Base-by-base conservation (phyloP, 2,888 invertebrate genomes). In the Acanthosepion lycidas region DNA sequence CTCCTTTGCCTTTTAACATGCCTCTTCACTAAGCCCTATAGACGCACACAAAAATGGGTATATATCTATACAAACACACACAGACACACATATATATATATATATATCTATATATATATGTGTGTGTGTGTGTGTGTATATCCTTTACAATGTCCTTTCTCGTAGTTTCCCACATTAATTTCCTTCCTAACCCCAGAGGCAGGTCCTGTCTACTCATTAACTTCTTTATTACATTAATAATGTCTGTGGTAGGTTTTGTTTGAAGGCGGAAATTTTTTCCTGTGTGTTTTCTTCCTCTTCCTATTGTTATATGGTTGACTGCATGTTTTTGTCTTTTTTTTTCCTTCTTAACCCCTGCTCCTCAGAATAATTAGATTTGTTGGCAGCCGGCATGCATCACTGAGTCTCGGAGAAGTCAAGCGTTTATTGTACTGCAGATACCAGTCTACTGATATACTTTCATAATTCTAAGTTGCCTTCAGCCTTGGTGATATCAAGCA, bases 121-220 rank as follows among this genome's bases (percentile, higher is more conserved):
- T 78, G 12, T 2, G n/a, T 8, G 33, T 4, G 33, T 8, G 33
- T 78, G 18, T n/a, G 12, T 78, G 18, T 78, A 18, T 78, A 78
- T 78, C n/a, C 78, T 78, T 33, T 78, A n/a, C 78, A 78, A 78
- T 78, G 78, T 78, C n/a, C 78, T 78, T 78, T 78, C n/a, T 78
- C 18, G 78, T 78, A 78, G 12, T n/a, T 78, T n/a, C 78, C n/a
- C 15, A 33, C 78, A 78, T 78, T 78, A 78, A 78, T 78, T 78
- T 78, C 78, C n/a, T 78, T 78, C 78, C 78, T 78, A 78, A 78
- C 78, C 78, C 78, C 78, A 78, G 78, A 78, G 78, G 78, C 78
- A 78, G 78, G 78, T 78, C 78, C 78, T n/a, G n/a, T 78, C 78
- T 78, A 78, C 78, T 78, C 78, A 78, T 78, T 78, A 78, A 78